These are phyloP conservation scores for Sinonovacula constricta DNA, from an alignment of 1,140 invertebrate species.

Conservation along the genomic window DNA sequence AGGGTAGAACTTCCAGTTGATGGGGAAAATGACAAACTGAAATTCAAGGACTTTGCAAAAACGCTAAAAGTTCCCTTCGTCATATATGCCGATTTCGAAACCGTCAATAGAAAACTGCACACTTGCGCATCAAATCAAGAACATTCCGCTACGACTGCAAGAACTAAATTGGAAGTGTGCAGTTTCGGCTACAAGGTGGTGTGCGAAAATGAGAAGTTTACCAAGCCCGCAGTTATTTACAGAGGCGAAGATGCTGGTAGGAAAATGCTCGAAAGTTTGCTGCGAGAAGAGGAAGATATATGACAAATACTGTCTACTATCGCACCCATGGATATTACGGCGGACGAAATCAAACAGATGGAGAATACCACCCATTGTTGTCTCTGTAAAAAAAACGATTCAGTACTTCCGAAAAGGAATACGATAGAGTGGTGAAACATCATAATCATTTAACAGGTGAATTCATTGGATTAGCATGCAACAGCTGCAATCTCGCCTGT, in stretches of 20 bases:
- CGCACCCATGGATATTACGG: background rate
- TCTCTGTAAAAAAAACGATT: no score
- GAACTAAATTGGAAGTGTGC: background rate
- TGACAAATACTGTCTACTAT: background rate
- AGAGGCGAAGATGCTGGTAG: background rate
- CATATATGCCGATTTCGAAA: constrained; percentile 9
- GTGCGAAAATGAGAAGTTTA: background rate
- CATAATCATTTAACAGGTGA: constrained; percentile 12
- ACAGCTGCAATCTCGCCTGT: constrained; percentile 1
- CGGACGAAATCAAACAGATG: background rate
- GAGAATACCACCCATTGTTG: background rate
- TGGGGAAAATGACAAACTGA: background rate
- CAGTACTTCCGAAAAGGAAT: background rate
- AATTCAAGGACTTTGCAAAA: background rate
- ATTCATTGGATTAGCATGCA: background rate
- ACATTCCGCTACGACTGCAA: background rate
- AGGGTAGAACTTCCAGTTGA: background rate
- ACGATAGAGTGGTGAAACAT: background rate
- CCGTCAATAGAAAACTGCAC: constrained; percentile 4
- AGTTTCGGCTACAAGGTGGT: background rate
- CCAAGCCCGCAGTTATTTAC: background rate
- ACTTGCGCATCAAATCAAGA: background rate
- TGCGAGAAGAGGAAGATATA: background rate
- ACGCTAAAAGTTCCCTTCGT: background rate
- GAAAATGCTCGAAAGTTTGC: background rate